A percentile compares a stretch with the other conserved stretches of the same genome.
Evolutionary conservation across 2,797 vertebrate genomes (phyloP).

Genomic region (Pyrocephalus nanus): DNA sequence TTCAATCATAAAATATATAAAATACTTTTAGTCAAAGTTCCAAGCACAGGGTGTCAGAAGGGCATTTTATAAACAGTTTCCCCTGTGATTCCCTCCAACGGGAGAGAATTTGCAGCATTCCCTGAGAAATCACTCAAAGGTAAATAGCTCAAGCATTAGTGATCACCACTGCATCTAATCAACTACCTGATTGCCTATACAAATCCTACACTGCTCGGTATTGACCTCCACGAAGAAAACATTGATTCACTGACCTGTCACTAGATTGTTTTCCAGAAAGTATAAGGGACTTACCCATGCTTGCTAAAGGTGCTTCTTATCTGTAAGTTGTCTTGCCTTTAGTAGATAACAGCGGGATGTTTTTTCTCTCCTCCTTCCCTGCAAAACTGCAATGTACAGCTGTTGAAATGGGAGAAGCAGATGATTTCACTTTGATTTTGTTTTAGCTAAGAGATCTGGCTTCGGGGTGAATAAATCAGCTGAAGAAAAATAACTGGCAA

Average conservation of each 20-base stretch:
- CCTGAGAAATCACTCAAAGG: conserved; percentile 3
- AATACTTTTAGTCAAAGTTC: neutral
- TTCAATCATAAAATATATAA: neutral
- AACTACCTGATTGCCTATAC: conserved; percentile 20
- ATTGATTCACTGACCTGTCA: conserved; percentile 54
- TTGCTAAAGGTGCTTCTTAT: conserved; percentile 15
- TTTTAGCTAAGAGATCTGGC: neutral
- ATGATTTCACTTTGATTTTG: conserved; percentile 30
- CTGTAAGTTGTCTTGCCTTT: neutral
- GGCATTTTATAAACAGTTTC: neutral
- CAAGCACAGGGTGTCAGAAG: neutral
- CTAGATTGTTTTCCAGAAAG: conserved; percentile 50
- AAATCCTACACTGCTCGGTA: conserved; percentile 28
- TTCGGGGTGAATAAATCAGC: conserved; percentile 16
- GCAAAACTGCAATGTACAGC: conserved; percentile 1
- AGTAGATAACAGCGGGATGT: neutral
- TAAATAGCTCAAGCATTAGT: conserved; percentile 34
- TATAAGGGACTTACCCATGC: neutral
- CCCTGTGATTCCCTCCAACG: neutral
- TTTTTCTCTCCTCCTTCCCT: neutral
- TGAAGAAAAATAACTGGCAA: conserved; percentile 20
- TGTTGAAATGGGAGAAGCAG: conserved; percentile 4
- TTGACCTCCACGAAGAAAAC: conserved; percentile 41
- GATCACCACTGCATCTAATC: conserved; percentile 38
- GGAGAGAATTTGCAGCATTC: neutral